phyloP scores from a whole-genome alignment of 2,888 invertebrate genomes.

The Caenorhabditis sp. region DNA sequence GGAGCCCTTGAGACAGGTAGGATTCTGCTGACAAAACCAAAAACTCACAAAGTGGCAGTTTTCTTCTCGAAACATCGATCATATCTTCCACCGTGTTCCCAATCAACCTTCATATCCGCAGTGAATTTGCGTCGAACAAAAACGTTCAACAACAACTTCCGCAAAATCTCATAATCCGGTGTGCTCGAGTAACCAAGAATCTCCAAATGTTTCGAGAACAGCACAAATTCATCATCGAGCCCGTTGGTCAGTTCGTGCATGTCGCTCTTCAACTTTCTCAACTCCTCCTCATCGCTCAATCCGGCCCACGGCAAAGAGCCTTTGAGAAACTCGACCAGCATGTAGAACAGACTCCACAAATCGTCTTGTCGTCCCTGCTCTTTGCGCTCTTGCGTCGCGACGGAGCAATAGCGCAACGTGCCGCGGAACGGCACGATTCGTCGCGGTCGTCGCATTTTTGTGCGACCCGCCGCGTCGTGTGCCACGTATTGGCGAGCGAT shows the following conservation, averaged over 20 bases:
- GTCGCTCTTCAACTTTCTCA: slow-evolving; percentile 28
- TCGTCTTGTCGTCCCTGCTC: slow-evolving; percentile 57
- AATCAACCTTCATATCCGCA: slow-evolving; percentile 36
- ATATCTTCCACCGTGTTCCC: slow-evolving; percentile 42
- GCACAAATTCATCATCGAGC: slow-evolving; percentile 21
- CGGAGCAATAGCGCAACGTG: slow-evolving; percentile 51
- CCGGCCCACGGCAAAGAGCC: slow-evolving; percentile 12
- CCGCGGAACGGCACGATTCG: slow-evolving; percentile 46
- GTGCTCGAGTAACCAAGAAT: slow-evolving; percentile 18
- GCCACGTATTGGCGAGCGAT: slow-evolving; percentile 42
- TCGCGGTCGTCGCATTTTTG: slow-evolving; percentile 33
- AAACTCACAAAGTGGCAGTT: slow-evolving; percentile 23
- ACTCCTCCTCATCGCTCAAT: slow-evolving; percentile 24
- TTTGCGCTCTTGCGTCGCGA: slow-evolving; percentile 44
- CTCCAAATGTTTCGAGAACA: slow-evolving; percentile 21
- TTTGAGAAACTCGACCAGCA: slow-evolving; percentile 47
- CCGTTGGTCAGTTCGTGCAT: slow-evolving; percentile 23
- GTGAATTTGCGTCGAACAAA: slow-evolving; percentile 23
- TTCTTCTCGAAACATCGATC: slow-evolving; percentile 32
- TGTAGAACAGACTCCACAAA: slow-evolving; percentile 51
- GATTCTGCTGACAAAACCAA: neutral
- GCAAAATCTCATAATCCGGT: slow-evolving; percentile 29
- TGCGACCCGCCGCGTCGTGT: slow-evolving; percentile 3
- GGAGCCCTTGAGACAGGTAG: too few species aligned
- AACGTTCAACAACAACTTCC: slow-evolving; percentile 22